Base-by-base conservation (phyloP, 2,797 vertebrate species). In the Alectoris magna region DNA sequence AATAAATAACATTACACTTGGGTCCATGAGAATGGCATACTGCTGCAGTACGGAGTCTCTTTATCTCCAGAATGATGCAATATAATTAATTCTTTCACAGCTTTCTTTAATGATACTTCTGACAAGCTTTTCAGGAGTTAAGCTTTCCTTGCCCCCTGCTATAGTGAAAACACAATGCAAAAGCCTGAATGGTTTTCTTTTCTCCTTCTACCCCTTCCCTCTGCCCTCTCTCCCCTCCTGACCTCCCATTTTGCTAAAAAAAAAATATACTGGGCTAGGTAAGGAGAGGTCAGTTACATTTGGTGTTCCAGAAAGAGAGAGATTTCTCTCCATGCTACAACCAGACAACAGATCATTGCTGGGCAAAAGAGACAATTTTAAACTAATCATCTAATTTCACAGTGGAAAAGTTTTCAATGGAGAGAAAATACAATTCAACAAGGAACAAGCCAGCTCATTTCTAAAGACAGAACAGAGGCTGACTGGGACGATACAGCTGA, bases 341-440 rank as follows among this genome's bases (percentile, higher is more conserved):
- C 49, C 66, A 95, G 59, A 64, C 79, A 95, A 95, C 39, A 93
- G 88, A 62, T 92, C 82, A 89, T 46, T 90, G 34, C 82, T 64
- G 88, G 88, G 58, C 70, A 75, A 88, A 94, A 73, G 22, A 86
- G 27, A 64, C 23, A 34, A 41, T 67, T 91, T 79, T 34, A 83
- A 93, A 81, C 11, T 43, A 49, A 75, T 72, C 51, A 27, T 79
- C 44, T 64, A 67, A 86, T n/a, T 67, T 92, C 69, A 83, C 23
- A 86, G 1, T 43, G 58, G 56, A 88, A 91, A 71, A 68, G 23
- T 87, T 88, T 91, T 92, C 44, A 80, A 74, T 9, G 31, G 14
- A 14, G n/a, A 71, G 36, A 85, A 88, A 87, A 66, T 2, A 12
- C 53, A 49, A 62, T 90, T 73, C 75, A 48, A 95, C 44, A 72